Percentiles rank a stretch among this genome's conserved stretches.
These are phyloP conservation scores for Pituophis catenifer DNA, from an alignment of 2,113 vertebrate genomes.

Conservation along the genomic window DNA sequence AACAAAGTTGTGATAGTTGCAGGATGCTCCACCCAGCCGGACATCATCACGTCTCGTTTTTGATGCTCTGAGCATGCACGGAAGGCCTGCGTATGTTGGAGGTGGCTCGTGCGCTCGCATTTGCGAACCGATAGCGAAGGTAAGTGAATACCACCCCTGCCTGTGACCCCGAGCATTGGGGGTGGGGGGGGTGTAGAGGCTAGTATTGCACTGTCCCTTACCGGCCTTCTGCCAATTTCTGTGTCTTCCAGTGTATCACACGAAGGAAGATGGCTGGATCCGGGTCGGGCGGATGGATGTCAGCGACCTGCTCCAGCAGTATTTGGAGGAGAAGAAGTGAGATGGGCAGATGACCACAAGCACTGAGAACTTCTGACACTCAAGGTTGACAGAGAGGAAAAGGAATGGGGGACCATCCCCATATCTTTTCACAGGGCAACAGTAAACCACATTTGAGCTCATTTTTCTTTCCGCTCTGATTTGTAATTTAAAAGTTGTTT, in stretches of 20 bases:
- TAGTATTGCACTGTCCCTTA: background rate
- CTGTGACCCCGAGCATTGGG: background rate
- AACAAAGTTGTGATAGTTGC: too few species aligned
- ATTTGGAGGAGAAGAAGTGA: conserved; percentile 43
- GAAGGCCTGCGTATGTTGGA: too few species aligned
- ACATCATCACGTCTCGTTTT: too few species aligned
- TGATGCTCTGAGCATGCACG: too few species aligned
- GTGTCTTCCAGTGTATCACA: conserved; percentile 79
- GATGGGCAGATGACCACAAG: background rate
- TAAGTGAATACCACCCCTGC: too few species aligned
- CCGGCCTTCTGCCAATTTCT: background rate
- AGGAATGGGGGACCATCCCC: background rate
- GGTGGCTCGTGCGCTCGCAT: too few species aligned
- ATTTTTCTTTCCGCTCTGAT: background rate
- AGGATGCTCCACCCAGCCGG: too few species aligned
- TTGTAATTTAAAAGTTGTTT: background rate
- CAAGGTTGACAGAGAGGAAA: background rate
- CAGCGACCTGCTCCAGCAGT: conserved; percentile 74
- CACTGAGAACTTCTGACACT: background rate
- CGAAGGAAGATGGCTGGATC: conserved; percentile 82
- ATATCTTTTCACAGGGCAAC: background rate
- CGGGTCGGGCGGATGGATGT: conserved; percentile 81
- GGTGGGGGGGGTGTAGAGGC: background rate
- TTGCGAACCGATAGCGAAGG: too few species aligned
- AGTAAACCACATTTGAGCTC: background rate